Evolutionary conservation across 2,888 invertebrate genomes (phyloP), one percentile per base, ranked within the genome.

Genomic region (Chesias legatella): DNA sequence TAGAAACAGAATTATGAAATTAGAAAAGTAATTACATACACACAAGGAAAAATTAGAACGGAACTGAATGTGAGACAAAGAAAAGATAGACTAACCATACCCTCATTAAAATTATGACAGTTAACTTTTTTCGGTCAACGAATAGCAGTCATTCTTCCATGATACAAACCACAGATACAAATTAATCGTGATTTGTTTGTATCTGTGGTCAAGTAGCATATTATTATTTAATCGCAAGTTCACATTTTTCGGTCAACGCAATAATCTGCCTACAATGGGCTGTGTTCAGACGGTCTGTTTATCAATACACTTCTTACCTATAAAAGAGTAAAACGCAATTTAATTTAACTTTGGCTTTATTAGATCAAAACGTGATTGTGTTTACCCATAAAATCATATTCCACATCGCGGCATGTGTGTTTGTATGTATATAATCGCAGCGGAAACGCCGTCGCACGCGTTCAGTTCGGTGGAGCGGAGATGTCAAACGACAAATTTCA

Each of bases 401-500:
- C 56, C 61, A 64, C 61, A 56, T 60, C 53, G 56, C 46, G 39
- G 51, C 51, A 48, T 59, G 58, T 58, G 56, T 57, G 60, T 53
- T 65, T 60, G 58, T 56, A 64, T 60, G 58, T 56, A 64, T 67
- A 68, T 65, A 68, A 73, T 74, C 70, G 67, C 64, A 68, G 58
- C 66, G 68, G 63, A 73, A 75, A 67, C 63, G 61, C 52, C 60
- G 63, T 63, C 61, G 59, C 60, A 59, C 54, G 60, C 64, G 58
- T 50, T 51, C 61, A 52, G 62, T 53, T 55, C 66, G 70, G 39
- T 68, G 65, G 60, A 77, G 77, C 76, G 68, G 42, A 70, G 73
- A 73, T 78, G 78, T 79, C 77, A 76, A 70, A 73, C 73, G 78
- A 69, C 73, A 77, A 75, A 79, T 75, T 74, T 78, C 74, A 73